Percentiles rank a stretch among this genome's conserved stretches.
phyloP scores from a whole-genome alignment of 1,140 invertebrate species.

The Cyclargus thomasi region DNA sequence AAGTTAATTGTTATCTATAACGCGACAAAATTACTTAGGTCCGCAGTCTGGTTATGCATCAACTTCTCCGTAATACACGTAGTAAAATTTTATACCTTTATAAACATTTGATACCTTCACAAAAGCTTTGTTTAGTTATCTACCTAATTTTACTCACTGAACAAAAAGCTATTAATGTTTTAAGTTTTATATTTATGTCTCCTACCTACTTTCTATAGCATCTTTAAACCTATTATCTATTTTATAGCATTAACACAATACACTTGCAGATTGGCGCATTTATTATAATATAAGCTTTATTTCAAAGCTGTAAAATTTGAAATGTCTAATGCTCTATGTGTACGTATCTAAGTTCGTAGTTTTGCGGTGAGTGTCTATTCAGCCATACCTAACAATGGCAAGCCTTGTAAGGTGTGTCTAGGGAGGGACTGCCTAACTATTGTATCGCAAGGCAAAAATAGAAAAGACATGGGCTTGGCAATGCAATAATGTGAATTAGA shows the following conservation, averaged over 20 bases:
- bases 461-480: background rate
- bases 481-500: background rate
- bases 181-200: background rate
- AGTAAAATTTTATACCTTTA: too few species aligned
- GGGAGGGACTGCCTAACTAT: background rate
- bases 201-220: background rate
- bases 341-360: background rate
- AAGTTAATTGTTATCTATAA: too few species aligned
- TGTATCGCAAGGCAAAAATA: background rate
- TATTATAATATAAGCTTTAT: too few species aligned
- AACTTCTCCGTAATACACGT: too few species aligned
- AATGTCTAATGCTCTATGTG: too few species aligned
- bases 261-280: background rate
- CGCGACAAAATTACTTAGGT: too few species aligned
- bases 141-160: background rate
- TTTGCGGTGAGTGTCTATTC: background rate
- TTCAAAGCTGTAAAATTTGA: too few species aligned
- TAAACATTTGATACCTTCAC: too few species aligned
- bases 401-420: slow-evolving; percentile 2
- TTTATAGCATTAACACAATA: background rate
- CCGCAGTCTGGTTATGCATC: too few species aligned
- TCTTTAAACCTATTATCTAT: background rate
- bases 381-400: background rate
- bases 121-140: too few species aligned
- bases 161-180: background rate